These are phyloP conservation scores for Ammodytes dubius DNA, from an alignment of 2,113 vertebrate genomes.

Conservation along the genomic window DNA sequence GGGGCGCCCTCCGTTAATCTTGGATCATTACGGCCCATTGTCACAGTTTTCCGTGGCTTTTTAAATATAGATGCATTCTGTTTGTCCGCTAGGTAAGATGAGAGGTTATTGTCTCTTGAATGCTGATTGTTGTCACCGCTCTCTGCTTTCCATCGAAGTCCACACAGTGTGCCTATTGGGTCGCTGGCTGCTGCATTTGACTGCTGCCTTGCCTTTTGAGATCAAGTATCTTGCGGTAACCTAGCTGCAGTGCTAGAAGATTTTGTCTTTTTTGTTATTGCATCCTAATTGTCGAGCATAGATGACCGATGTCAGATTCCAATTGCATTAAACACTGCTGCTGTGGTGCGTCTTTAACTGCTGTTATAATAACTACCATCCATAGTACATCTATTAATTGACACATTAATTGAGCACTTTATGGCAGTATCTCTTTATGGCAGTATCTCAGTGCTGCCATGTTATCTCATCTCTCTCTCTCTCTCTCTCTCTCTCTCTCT, in stretches of 20 bases:
- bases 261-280: slow-evolving; percentile 23
- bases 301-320: not conserved
- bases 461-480: slow-evolving; percentile 37
- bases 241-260: slow-evolving; percentile 27
- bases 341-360: no score
- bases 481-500: slow-evolving; percentile 17
- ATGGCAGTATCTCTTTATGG: not conserved
- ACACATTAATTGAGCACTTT: not conserved
- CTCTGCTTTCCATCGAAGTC: slow-evolving; percentile 60
- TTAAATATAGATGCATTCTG: slow-evolving; percentile 80
- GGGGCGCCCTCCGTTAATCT: slow-evolving; percentile 65
- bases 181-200: slow-evolving; percentile 37
- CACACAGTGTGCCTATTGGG: slow-evolving; percentile 34
- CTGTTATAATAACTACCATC: not conserved
- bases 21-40: slow-evolving; percentile 71
- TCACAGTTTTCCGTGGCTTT: slow-evolving; percentile 74
- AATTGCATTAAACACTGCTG: not conserved
- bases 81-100: slow-evolving; percentile 77
- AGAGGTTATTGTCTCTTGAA: slow-evolving; percentile 59
- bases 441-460: not conserved
- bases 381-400: not conserved
- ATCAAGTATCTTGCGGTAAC: slow-evolving; percentile 59
- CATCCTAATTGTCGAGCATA: not conserved
- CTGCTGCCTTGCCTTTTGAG: slow-evolving; percentile 39
- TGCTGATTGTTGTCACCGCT: slow-evolving; percentile 67